These are phyloP conservation scores for Rhabdomys dilectus DNA, from an alignment of 2,113 vertebrate species.

Conservation along the genomic window DNA sequence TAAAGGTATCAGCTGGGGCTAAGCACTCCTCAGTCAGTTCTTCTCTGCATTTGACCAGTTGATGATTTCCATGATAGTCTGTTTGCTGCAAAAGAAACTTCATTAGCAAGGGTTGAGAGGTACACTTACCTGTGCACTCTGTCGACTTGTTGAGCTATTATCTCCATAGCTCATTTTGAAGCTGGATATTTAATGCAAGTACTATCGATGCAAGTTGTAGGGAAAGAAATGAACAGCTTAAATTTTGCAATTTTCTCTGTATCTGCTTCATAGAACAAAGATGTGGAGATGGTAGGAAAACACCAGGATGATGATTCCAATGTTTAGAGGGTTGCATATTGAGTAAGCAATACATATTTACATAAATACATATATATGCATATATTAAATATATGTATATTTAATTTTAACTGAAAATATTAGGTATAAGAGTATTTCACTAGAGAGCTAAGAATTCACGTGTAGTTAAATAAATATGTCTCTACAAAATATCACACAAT, in stretches of 20 bases:
- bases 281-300: slow-evolving; percentile 56
- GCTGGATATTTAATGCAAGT: not conserved
- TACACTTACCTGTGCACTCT: not conserved
- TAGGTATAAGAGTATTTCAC: not conserved
- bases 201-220: slow-evolving; percentile 35
- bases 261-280: not conserved
- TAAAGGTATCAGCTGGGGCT: not conserved
- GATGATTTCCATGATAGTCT: not conserved
- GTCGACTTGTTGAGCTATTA: not conserved
- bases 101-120: not conserved
- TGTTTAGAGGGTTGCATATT: not conserved
- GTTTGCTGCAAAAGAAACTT: not conserved
- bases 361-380: no score
- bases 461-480: not conserved
- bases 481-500: slow-evolving; percentile 6
- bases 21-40: not conserved
- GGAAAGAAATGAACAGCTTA: not conserved
- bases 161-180: slow-evolving; percentile 38
- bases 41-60: not conserved
- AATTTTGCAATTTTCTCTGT: not conserved
- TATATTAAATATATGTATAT: not conserved
- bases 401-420: not conserved
- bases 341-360: not conserved
- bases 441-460: not conserved
- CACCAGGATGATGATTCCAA: slow-evolving; percentile 21